Percentiles rank a stretch among this genome's conserved stretches.
Evolutionary conservation across 2,888 invertebrate species (phyloP).

Genomic region (Stenodema calcarata): DNA sequence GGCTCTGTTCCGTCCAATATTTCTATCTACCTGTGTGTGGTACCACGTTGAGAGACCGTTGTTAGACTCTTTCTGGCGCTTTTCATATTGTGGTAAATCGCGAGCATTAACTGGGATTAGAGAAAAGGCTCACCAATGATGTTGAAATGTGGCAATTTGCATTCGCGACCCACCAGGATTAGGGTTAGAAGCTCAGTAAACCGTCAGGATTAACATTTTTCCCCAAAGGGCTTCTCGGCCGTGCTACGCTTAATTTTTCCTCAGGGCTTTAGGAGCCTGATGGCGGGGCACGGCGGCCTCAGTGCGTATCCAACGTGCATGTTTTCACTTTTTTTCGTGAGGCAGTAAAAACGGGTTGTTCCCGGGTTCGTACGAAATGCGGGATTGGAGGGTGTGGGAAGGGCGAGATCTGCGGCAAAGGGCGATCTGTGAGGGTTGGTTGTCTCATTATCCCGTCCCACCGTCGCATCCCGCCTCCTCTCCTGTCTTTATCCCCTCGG

Average conservation of each 20-base stretch:
- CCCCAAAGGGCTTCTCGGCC: neutral
- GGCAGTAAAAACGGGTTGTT: slow-evolving; percentile 1
- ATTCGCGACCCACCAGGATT: neutral
- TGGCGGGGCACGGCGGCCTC: neutral
- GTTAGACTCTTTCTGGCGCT: too few species aligned
- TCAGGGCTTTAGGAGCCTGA: neutral
- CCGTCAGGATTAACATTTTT: neutral
- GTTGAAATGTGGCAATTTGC: neutral
- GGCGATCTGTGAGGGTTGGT: neutral
- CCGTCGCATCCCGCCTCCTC: neutral
- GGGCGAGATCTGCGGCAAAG: slow-evolving; percentile 5
- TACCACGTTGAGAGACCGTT: too few species aligned
- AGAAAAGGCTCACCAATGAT: too few species aligned
- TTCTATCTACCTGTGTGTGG: too few species aligned
- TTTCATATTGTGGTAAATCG: too few species aligned
- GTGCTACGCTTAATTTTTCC: neutral
- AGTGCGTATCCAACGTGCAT: neutral
- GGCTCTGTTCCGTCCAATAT: too few species aligned
- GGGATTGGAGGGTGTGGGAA: neutral
- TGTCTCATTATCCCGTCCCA: slow-evolving; percentile 26
- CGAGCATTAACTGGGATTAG: too few species aligned
- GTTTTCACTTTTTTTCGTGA: neutral
- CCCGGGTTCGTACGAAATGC: neutral
- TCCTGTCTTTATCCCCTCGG: neutral
- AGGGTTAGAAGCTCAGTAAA: neutral